phyloP scores from a whole-genome alignment of 1,140 invertebrate genomes.

The Atta cephalotes region DNA sequence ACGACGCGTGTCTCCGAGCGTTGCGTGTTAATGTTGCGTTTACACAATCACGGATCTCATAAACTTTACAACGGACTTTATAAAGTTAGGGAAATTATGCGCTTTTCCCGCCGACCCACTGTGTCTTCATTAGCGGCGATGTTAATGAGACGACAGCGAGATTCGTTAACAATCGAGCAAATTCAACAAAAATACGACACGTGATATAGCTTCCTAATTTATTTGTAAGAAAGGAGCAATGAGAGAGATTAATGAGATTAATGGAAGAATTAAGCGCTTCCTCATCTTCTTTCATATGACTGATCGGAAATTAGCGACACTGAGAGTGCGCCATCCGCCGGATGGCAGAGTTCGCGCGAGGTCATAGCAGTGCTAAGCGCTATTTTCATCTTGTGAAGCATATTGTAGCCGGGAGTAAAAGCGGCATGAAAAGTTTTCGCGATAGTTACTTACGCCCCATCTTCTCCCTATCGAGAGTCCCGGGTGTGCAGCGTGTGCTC shows the following conservation, averaged over 20 bases:
- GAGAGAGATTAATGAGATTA: background rate
- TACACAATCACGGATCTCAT: background rate
- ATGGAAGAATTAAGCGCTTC: constrained; percentile 18
- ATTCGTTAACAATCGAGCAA: background rate
- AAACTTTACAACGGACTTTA: constrained; percentile 16
- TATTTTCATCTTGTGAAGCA: constrained; percentile 26
- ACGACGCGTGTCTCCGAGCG: background rate
- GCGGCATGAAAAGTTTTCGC: constrained; percentile 40
- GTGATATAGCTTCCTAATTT: background rate
- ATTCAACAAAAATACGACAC: background rate
- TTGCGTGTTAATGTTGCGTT: background rate
- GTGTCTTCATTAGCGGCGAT: background rate
- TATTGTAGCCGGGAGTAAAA: constrained; percentile 40
- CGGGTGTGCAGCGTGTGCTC: constrained; percentile 6
- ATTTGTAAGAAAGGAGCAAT: background rate
- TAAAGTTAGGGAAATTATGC: background rate
- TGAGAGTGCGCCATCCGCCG: background rate
- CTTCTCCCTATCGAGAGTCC: constrained; percentile 32
- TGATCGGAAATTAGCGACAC: constrained; percentile 32
- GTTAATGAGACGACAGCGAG: background rate
- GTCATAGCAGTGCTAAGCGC: background rate
- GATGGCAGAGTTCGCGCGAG: background rate
- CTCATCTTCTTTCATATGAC: background rate
- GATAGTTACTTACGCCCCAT: constrained; percentile 54
- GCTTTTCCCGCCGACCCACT: background rate